Percentiles rank a stretch among this genome's conserved stretches.
Conservation (phyloP, 2,888 invertebrate genomes). For the Plebejus argus region DNA sequence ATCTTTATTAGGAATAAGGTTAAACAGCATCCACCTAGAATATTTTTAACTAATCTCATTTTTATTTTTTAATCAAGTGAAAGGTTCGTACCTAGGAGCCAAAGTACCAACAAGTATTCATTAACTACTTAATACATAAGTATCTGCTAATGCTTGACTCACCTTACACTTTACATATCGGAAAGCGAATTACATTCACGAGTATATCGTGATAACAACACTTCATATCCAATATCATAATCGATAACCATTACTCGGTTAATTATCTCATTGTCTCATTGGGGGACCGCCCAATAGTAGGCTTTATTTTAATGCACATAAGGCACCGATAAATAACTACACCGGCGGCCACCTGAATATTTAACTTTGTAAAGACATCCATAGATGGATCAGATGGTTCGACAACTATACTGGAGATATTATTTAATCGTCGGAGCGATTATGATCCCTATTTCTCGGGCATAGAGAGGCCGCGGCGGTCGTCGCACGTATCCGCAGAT, state of each 20-base stretch:
- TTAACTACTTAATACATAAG: no score
- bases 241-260: slow-evolving; percentile 25
- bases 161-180: background rate
- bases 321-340: slow-evolving; percentile 5
- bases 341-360: slow-evolving; percentile 28
- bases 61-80: no score
- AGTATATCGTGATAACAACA: background rate
- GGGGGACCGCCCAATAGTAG: background rate
- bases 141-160: background rate
- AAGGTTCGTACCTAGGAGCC: no score
- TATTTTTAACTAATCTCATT: no score
- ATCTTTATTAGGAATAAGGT: background rate
- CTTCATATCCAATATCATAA: slow-evolving; percentile 27
- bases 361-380: slow-evolving; percentile 39
- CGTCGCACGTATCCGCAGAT: slow-evolving; percentile 31
- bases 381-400: slow-evolving; percentile 38
- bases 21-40: no score
- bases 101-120: no score
- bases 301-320: slow-evolving; percentile 10
- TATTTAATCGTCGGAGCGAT: slow-evolving; percentile 19
- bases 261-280: slow-evolving; percentile 20
- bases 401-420: slow-evolving; percentile 21
- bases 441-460: slow-evolving; percentile 23
- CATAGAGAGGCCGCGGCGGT: slow-evolving; percentile 25
- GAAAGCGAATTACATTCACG: slow-evolving; percentile 4